A percentile compares a stretch with the other conserved stretches of the same genome.
Conservation (phyloP, 2,113 vertebrate genomes). For the Glareola pratincola region DNA sequence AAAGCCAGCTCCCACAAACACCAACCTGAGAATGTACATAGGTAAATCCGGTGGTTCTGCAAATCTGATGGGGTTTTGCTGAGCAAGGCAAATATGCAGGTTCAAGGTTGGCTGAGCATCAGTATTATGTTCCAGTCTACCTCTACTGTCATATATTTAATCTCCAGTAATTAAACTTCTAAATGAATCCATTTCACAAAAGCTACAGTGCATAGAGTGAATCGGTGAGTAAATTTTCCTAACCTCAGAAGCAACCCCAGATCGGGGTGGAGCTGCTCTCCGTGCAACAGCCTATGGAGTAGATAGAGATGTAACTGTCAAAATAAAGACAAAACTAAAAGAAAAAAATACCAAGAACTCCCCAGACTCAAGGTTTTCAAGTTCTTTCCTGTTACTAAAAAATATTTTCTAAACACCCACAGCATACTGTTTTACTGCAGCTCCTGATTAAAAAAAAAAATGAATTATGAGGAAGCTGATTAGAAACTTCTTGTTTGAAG, state of each 20-base stretch:
- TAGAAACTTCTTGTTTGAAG: not conserved
- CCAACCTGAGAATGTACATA: not conserved
- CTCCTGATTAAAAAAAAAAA: not conserved
- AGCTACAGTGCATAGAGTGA: constrained; percentile 18
- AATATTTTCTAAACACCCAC: not conserved
- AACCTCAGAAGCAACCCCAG: not conserved
- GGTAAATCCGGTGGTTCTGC: not conserved
- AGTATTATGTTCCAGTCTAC: constrained; percentile 36
- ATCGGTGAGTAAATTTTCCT: constrained; percentile 18
- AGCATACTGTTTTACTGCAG: not conserved
- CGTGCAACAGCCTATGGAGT: not conserved
- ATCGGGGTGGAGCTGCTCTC: not conserved
- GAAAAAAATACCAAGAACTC: not conserved
- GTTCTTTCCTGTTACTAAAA: not conserved
- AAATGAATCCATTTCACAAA: constrained; percentile 46
- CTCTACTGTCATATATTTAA: constrained; percentile 51
- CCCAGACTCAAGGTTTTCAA: not conserved
- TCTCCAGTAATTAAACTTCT: constrained; percentile 62
- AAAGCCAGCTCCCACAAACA: not conserved
- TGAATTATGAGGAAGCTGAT: not conserved
- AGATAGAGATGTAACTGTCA: constrained; percentile 14
- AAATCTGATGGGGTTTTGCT: constrained; percentile 30
- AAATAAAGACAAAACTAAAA: not conserved
- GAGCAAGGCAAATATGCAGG: not conserved
- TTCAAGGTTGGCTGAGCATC: constrained; percentile 47